Percentiles rank a stretch among this genome's conserved stretches.
These are phyloP conservation scores for Pardosa pseudoannulata DNA, from an alignment of 2,888 invertebrate genomes.

Conservation along the genomic window DNA sequence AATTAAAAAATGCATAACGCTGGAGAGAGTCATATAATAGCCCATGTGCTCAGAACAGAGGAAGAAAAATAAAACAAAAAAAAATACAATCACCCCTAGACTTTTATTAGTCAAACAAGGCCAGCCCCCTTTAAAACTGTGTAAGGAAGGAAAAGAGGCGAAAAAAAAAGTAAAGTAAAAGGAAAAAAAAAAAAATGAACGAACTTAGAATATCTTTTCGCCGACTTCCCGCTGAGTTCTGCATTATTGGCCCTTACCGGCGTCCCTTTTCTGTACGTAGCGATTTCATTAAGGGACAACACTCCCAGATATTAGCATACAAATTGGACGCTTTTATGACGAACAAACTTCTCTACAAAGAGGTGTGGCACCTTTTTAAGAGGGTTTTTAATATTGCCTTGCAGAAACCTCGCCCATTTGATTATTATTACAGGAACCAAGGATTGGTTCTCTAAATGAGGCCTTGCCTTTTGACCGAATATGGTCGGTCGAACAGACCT, in stretches of 20 bases:
- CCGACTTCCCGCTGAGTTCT: conserved; percentile 38
- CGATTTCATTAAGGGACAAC: conserved; percentile 63
- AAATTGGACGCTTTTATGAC: conserved; percentile 63
- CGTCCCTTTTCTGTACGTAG: background rate
- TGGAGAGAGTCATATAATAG: conserved; percentile 1
- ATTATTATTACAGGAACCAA: conserved; percentile 39
- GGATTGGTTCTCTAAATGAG: conserved; percentile 33
- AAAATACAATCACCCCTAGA: background rate
- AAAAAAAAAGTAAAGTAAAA: conserved; percentile 9
- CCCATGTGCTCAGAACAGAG: background rate
- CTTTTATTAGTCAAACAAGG: conserved; percentile 49
- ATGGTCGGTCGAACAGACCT: background rate
- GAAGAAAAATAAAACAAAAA: background rate
- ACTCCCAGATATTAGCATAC: conserved; percentile 66
- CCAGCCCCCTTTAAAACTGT: background rate
- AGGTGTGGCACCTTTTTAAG: conserved; percentile 35
- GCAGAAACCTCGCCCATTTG: conserved; percentile 48
- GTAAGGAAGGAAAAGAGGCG: background rate
- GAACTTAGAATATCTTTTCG: background rate
- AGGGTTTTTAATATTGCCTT: conserved; percentile 54
- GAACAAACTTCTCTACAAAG: conserved; percentile 20
- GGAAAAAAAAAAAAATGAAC: conserved; percentile 17
- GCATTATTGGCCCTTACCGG: conserved; percentile 26
- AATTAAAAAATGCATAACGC: conserved; percentile 9
- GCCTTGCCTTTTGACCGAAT: conserved; percentile 14